Percentiles rank a stretch among this genome's conserved stretches.
Conservation (phyloP, 2,113 vertebrate genomes). For the Anarhynchus alexandrinus region DNA sequence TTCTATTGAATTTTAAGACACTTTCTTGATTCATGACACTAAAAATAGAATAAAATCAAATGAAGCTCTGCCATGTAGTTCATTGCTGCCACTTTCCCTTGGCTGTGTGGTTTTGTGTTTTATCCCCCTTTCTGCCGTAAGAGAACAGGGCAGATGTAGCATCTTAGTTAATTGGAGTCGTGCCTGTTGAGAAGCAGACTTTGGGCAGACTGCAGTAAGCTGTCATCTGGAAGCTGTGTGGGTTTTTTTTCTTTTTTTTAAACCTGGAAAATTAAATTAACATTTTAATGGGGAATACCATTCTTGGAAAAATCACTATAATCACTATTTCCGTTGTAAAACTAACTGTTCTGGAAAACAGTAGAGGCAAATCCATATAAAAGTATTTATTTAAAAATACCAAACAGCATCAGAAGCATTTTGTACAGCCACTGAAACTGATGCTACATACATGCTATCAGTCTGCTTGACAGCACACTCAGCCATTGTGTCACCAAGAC, state of each 20-base stretch:
- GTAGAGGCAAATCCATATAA: not conserved
- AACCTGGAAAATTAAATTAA: not conserved
- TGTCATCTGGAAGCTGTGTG: not conserved
- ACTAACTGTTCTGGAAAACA: not conserved
- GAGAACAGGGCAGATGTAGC: not conserved
- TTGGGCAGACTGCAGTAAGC: not conserved
- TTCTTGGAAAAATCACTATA: not conserved
- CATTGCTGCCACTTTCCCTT: not conserved
- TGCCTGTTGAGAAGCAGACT: not conserved
- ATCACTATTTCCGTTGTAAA: not conserved
- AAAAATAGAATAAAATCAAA: not conserved
- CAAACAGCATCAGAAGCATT: not conserved
- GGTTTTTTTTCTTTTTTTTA: not conserved
- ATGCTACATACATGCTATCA: accelerated
- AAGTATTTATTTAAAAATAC: not conserved
- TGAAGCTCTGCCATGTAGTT: not conserved
- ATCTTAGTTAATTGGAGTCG: not conserved
- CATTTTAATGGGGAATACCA: not conserved
- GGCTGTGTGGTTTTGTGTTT: not conserved
- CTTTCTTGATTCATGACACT: not conserved
- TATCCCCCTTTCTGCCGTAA: not conserved
- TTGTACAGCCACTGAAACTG: not conserved
- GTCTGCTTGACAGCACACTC: accelerated
- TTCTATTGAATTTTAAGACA: not conserved
- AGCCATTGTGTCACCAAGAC: not conserved